Evolutionary conservation across 2,888 invertebrate species (phyloP).

Genomic region (Meandrusa payeni): DNA sequence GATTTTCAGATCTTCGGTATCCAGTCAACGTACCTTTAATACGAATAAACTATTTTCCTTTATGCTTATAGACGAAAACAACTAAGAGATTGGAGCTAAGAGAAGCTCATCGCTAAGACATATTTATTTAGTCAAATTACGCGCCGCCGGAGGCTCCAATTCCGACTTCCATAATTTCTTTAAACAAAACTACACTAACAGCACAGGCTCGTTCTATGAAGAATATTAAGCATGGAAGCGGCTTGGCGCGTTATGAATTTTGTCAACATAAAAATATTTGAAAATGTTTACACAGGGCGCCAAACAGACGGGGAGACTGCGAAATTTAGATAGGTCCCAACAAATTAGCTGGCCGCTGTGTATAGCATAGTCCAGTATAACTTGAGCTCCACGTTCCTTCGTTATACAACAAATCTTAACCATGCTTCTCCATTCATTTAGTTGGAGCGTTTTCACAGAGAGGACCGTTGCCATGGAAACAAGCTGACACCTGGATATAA

Average conservation of each 20-base stretch:
- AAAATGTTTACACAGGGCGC: slow-evolving; percentile 20
- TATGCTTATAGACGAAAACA: too few species aligned
- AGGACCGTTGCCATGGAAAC: slow-evolving; percentile 49
- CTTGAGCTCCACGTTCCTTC: slow-evolving; percentile 19
- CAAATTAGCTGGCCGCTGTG: background rate
- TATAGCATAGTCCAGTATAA: slow-evolving; percentile 3
- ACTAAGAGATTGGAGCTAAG: too few species aligned
- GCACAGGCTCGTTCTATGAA: background rate
- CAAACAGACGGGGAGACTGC: slow-evolving; percentile 20
- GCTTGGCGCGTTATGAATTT: slow-evolving; percentile 21
- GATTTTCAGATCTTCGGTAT: too few species aligned
- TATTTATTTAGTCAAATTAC: slow-evolving; percentile 8
- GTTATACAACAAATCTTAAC: slow-evolving; percentile 32
- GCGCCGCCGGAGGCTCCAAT: slow-evolving; percentile 3
- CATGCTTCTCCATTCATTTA: slow-evolving; percentile 23
- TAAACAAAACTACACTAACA: slow-evolving; percentile 13
- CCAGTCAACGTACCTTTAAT: too few species aligned
- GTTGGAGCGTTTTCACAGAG: slow-evolving; percentile 27
- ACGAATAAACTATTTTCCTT: too few species aligned
- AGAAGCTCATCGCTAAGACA: slow-evolving; percentile 5
- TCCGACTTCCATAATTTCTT: slow-evolving; percentile 9
- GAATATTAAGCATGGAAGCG: slow-evolving; percentile 19
- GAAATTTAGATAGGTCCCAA: slow-evolving; percentile 12
- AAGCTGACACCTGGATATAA: slow-evolving; percentile 54
- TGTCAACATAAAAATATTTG: slow-evolving; percentile 25